phyloP scores from a whole-genome alignment of 1,140 invertebrate genomes.

The Magallana angulata region DNA sequence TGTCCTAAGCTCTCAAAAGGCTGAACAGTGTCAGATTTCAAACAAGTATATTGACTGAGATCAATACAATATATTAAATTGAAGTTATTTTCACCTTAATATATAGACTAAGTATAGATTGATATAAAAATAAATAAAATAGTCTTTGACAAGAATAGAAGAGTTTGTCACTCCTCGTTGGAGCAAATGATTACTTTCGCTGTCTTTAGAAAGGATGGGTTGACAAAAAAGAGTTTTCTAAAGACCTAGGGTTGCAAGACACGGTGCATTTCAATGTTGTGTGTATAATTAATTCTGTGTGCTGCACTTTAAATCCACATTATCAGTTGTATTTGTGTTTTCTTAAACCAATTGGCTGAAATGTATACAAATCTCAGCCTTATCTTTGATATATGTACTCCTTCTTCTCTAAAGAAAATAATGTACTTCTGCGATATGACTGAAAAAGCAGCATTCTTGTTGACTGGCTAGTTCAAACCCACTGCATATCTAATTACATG shows the following conservation, averaged over 20 bases:
- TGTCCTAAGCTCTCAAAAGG: background rate
- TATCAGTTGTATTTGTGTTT: background rate
- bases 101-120: slow-evolving; percentile 2
- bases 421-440: too few relatives aligned
- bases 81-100: background rate
- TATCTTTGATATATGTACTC: too few relatives aligned
- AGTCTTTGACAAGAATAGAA: background rate
- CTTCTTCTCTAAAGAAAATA: too few relatives aligned
- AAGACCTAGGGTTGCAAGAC: background rate
- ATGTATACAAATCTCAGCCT: background rate
- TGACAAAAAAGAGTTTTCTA: background rate
- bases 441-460: too few relatives aligned
- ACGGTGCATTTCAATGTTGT: too few relatives aligned
- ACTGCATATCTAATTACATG: too few relatives aligned
- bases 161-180: background rate
- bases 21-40: slow-evolving; percentile 10
- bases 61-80: background rate
- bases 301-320: background rate
- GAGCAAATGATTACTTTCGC: slow-evolving; percentile 19
- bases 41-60: background rate
- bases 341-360: background rate
- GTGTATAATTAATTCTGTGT: background rate
- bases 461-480: too few relatives aligned
- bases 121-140: background rate
- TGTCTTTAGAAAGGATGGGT: background rate